Percentiles rank a stretch among this genome's conserved stretches.
These are phyloP conservation scores for Xanthorhoe designata DNA, from an alignment of 2,888 invertebrate genomes.

Conservation along the genomic window DNA sequence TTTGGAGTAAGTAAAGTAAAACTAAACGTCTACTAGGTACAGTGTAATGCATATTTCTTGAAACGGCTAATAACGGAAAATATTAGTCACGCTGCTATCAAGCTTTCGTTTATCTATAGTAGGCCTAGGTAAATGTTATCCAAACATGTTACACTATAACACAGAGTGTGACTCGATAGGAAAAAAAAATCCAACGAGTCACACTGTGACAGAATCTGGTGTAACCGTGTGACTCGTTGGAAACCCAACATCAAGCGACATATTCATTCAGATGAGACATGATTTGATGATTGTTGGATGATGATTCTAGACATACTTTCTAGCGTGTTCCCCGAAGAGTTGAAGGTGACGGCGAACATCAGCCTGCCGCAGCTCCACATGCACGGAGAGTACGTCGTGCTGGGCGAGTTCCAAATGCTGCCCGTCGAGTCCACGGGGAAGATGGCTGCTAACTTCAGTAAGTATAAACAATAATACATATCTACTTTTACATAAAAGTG, in stretches of 20 bases:
- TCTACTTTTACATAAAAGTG: too few species aligned
- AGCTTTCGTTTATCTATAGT: too few species aligned
- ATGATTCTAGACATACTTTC: slow-evolving; percentile 27
- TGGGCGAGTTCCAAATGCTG: slow-evolving; percentile 84
- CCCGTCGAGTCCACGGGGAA: slow-evolving; percentile 85
- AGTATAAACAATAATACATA: slow-evolving; percentile 52
- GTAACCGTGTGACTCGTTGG: too few species aligned
- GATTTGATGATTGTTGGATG: too few species aligned
- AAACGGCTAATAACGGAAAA: too few species aligned
- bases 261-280: too few species aligned
- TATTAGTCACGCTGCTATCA: neutral
- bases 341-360: slow-evolving; percentile 75
- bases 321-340: slow-evolving; percentile 76
- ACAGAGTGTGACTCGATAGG: too few species aligned
- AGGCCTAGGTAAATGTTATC: too few species aligned
- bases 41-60: too few species aligned
- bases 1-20: slow-evolving; percentile 79
- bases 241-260: too few species aligned
- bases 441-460: slow-evolving; percentile 85
- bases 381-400: slow-evolving; percentile 76
- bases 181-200: neutral
- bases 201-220: too few species aligned
- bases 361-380: slow-evolving; percentile 73
- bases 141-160: too few species aligned
- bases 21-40: neutral